These are phyloP conservation scores for Sminthurides aquaticus DNA, from an alignment of 2,888 invertebrate species.

Conservation along the genomic window DNA sequence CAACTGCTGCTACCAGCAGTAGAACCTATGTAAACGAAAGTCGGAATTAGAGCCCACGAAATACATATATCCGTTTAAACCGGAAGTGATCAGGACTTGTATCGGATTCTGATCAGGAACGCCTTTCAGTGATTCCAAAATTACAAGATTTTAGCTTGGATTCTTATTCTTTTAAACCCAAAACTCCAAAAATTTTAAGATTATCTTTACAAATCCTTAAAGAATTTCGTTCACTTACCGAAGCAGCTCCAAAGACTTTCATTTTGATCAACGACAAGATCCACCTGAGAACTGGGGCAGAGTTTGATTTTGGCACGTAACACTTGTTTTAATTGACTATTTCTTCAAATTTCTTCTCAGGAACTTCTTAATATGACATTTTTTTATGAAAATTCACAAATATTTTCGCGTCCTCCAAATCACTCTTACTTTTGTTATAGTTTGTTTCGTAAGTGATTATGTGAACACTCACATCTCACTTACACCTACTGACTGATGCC, in stretches of 20 bases:
- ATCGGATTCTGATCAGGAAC: neutral
- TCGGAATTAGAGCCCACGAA: neutral
- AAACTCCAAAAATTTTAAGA: too few relatives aligned
- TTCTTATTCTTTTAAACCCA: too few relatives aligned
- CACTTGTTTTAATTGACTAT: too few relatives aligned
- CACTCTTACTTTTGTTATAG: too few relatives aligned
- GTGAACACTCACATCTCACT: neutral
- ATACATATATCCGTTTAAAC: neutral
- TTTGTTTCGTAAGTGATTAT: neutral
- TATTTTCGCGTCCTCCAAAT: neutral
- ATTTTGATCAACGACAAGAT: neutral
- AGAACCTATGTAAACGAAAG: neutral
- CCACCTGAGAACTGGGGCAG: neutral
- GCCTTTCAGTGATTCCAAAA: neutral
- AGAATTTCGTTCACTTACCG: neutral
- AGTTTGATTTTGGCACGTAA: neutral
- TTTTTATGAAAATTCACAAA: neutral
- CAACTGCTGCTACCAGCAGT: neutral
- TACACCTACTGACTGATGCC: neutral
- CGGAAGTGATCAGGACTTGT: neutral
- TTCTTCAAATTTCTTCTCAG: neutral
- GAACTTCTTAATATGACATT: neutral
- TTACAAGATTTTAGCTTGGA: neutral
- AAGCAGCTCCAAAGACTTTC: conserved; percentile 4
- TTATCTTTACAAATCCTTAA: neutral